Conservation (phyloP, 2,113 vertebrate species). For the Aptenodytes forsteri region DNA sequence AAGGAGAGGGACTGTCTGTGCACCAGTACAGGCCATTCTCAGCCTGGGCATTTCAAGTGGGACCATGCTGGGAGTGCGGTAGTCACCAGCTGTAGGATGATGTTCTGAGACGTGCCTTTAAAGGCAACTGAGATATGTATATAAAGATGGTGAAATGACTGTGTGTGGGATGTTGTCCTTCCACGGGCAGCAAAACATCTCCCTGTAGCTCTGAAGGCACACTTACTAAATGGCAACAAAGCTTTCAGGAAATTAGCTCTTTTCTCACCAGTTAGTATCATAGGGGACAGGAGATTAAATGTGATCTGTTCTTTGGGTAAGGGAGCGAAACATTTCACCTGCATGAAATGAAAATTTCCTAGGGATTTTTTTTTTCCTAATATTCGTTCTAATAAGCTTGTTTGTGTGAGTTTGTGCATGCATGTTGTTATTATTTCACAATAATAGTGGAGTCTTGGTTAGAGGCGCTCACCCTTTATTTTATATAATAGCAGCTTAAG, state of each 20-base stretch:
- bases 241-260: not conserved
- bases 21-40: not conserved
- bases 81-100: not conserved
- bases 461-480: constrained; percentile 20
- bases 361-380: not conserved
- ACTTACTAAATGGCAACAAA: not conserved
- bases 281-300: not conserved
- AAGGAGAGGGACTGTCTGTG: not conserved
- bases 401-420: not conserved
- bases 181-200: not conserved
- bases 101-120: not conserved
- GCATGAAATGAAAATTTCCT: constrained; percentile 37
- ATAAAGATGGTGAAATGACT: not conserved
- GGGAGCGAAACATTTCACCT: constrained; percentile 15
- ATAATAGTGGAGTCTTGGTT: constrained; percentile 31
- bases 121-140: not conserved
- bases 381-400: constrained; percentile 15
- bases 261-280: not conserved
- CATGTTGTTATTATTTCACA: constrained; percentile 23
- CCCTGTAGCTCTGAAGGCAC: not conserved
- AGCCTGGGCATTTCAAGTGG: not conserved
- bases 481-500: constrained; percentile 25
- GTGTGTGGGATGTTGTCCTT: not conserved
- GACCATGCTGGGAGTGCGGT: not conserved
- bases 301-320: not conserved